Evolutionary conservation across 2,797 vertebrate species (phyloP).

Genomic region (Lepidocolaptes lacrymiger): DNA sequence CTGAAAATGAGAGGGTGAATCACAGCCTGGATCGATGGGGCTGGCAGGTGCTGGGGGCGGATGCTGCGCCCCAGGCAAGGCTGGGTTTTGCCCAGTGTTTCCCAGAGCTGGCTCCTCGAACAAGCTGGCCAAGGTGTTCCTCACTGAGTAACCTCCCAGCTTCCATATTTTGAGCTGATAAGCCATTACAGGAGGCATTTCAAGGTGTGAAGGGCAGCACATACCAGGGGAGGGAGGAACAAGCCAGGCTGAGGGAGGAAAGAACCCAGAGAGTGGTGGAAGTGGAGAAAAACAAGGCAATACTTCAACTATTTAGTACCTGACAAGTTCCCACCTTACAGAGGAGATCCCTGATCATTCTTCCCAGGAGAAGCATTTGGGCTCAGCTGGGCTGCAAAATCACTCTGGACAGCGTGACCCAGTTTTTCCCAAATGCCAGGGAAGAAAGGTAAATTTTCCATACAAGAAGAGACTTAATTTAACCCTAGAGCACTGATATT

Average conservation of each 20-base stretch:
- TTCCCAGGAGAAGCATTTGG: not conserved
- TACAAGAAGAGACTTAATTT: not conserved
- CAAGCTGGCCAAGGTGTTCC: fast-evolving
- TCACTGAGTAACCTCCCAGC: fast-evolving
- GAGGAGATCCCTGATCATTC: not conserved
- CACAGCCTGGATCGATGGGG: not conserved
- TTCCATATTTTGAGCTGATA: not conserved
- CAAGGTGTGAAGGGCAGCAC: not conserved
- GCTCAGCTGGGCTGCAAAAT: not conserved
- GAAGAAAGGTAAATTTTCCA: not conserved
- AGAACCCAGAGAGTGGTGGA: not conserved
- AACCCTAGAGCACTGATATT: not conserved
- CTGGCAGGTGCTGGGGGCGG: fast-evolving
- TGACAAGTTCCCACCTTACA: not conserved
- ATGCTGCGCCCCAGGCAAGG: not conserved
- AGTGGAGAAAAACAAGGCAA: not conserved
- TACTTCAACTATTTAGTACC: not conserved
- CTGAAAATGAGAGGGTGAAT: not conserved
- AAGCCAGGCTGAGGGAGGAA: not conserved
- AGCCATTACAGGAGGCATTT: not conserved
- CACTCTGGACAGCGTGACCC: not conserved
- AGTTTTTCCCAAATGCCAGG: not conserved
- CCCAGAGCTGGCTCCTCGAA: fast-evolving
- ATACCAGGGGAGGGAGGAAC: not conserved
- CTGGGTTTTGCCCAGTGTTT: not conserved